Percentiles rank a stretch among this genome's conserved stretches.
Evolutionary conservation across 2,113 vertebrate genomes (phyloP).

Genomic region (Proteles cristata): DNA sequence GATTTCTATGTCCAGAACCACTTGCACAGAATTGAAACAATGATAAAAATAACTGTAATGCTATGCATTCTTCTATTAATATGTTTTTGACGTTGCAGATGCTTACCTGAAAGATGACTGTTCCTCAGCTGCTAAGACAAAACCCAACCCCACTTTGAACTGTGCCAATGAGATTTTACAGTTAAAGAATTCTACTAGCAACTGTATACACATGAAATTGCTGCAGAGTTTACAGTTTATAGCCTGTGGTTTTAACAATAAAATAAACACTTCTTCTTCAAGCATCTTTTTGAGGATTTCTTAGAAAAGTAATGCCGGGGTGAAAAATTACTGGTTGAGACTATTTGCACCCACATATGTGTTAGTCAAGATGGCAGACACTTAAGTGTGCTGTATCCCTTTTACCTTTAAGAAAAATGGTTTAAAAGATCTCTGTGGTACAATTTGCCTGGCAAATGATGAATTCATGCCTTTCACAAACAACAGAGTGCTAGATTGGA

Average conservation of each 20-base stretch:
- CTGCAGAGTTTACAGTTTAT: neutral
- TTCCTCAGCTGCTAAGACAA: neutral
- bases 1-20: neutral
- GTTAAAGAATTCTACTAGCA: neutral
- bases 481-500: neutral
- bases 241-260: neutral
- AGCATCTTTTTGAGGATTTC: neutral
- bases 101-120: neutral
- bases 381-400: neutral
- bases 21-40: neutral
- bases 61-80: neutral
- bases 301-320: neutral
- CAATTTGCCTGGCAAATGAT: neutral
- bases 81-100: neutral
- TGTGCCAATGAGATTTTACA: neutral
- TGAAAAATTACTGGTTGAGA: neutral
- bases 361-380: neutral
- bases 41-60: neutral
- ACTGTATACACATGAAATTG: neutral
- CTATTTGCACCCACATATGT: accelerated
- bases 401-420: neutral
- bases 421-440: neutral
- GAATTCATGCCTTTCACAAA: neutral
- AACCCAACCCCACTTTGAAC: neutral
- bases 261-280: neutral